Evolutionary conservation across 2,797 vertebrate genomes (phyloP).

Genomic region (Darevskia mixta): DNA sequence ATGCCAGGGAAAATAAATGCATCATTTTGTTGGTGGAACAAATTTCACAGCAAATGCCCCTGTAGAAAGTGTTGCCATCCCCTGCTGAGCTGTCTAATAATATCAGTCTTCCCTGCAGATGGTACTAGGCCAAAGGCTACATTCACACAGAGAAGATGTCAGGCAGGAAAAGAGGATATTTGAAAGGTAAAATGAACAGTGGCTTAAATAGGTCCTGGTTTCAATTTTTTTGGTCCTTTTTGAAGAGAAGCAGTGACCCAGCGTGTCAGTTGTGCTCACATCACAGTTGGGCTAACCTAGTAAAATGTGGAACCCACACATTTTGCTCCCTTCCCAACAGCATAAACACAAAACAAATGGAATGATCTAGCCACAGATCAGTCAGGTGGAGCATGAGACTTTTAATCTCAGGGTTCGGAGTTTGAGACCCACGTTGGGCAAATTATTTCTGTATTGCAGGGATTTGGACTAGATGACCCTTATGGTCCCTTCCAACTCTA

Average conservation of each 20-base stretch:
- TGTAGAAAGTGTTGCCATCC: slow-evolving; percentile 60
- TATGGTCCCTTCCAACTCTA: too few relatives aligned
- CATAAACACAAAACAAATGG: neutral
- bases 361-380: too few relatives aligned
- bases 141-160: slow-evolving; percentile 35
- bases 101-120: slow-evolving; percentile 50
- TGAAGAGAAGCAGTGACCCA: neutral
- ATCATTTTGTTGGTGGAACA: slow-evolving; percentile 65
- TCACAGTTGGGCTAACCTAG: neutral
- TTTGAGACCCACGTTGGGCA: too few relatives aligned
- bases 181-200: slow-evolving; percentile 34
- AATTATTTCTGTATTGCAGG: too few relatives aligned
- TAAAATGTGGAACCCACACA: neutral
- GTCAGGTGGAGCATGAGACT: too few relatives aligned
- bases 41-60: slow-evolving; percentile 66
- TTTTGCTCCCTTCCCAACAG: neutral
- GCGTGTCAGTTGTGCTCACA: neutral
- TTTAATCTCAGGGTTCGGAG: too few relatives aligned
- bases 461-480: too few relatives aligned
- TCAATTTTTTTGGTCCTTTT: slow-evolving; percentile 28
- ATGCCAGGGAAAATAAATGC: slow-evolving; percentile 64
- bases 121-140: slow-evolving; percentile 63
- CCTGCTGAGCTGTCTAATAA: slow-evolving; percentile 64
- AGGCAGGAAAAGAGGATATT: slow-evolving; percentile 30
- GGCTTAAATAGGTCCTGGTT: slow-evolving; percentile 28